These are phyloP conservation scores for Caenorhabditis inopinata DNA, from an alignment of 1,140 invertebrate genomes.

Conservation along the genomic window DNA sequence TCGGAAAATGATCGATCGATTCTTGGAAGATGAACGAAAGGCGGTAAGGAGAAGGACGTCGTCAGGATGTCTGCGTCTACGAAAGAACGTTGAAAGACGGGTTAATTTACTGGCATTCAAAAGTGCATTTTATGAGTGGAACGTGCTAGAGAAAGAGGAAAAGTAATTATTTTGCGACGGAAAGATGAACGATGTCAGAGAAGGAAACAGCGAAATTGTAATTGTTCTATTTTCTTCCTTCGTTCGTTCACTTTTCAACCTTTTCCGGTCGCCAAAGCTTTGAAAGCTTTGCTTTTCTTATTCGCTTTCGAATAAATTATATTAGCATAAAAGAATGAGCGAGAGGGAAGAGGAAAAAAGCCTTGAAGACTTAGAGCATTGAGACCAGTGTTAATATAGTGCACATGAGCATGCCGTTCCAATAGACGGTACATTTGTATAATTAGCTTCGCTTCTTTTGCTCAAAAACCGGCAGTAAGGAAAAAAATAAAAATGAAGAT, in stretches of 20 bases:
- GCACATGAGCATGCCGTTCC: no score
- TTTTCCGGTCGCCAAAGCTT: neutral
- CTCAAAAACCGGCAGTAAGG: neutral
- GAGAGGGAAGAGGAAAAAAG: neutral
- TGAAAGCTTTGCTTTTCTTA: neutral
- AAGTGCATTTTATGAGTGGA: constrained; percentile 32
- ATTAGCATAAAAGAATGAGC: neutral
- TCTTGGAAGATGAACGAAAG: neutral
- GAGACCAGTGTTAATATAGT: no score
- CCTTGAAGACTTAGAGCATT: neutral
- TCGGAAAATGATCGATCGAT: constrained; percentile 18
- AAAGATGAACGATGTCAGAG: constrained; percentile 18
- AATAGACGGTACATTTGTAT: constrained; percentile 19
- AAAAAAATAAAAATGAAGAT: no score
- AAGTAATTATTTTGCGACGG: constrained; percentile 31
- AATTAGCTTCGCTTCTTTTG: neutral
- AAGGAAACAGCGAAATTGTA: neutral
- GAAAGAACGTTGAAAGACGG: neutral
- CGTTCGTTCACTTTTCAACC: neutral
- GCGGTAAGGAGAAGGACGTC: neutral
- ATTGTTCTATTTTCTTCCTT: neutral
- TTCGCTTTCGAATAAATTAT: neutral
- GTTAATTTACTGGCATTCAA: constrained; percentile 30
- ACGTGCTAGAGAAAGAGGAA: neutral
- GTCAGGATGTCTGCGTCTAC: neutral